A percentile compares a stretch with the other conserved stretches of the same genome.
These are phyloP conservation scores for Galago senegalensis DNA, from an alignment of 2,797 vertebrate genomes.

Conservation along the genomic window DNA sequence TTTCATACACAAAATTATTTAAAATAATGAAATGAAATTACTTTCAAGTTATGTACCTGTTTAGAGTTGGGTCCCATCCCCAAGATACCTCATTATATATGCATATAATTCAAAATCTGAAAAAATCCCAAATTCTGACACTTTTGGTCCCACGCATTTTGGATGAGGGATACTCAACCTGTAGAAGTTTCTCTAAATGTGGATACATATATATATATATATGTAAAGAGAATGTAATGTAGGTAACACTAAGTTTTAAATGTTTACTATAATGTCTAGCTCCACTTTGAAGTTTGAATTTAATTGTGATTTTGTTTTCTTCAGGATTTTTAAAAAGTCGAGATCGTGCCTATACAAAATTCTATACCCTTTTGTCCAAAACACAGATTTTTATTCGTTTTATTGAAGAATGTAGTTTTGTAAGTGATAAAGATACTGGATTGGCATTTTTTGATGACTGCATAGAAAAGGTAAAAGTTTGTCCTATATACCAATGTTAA, in stretches of 20 bases:
- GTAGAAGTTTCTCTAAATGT: constrained; percentile 18
- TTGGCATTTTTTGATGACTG: constrained; percentile 99
- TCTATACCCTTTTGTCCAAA: constrained; percentile 97
- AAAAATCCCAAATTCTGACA: background rate
- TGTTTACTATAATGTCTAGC: constrained; percentile 15
- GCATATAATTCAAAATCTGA: background rate
- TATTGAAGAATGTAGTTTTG: constrained; percentile 99
- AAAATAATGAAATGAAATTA: background rate
- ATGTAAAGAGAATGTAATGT: background rate
- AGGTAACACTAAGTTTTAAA: constrained; percentile 50
- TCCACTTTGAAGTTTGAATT: constrained; percentile 65
- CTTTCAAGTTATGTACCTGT: background rate
- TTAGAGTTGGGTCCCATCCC: background rate
- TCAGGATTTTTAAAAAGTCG: constrained; percentile 98
- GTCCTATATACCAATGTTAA: constrained; percentile 39
- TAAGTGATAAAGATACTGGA: constrained; percentile 99
- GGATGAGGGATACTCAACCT: background rate
- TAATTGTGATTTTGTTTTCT: constrained; percentile 80
- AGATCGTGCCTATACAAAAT: constrained; percentile 97
- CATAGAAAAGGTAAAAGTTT: constrained; percentile 96
- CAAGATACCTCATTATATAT: background rate
- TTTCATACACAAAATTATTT: background rate
- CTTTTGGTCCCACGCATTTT: background rate
- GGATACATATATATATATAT: constrained; percentile 28
- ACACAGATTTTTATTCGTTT: constrained; percentile 99